A percentile compares a stretch with the other conserved stretches of the same genome.
These are phyloP conservation scores for Hydrochoerus hydrochaeris DNA, from an alignment of 2,113 vertebrate genomes.

Conservation along the genomic window DNA sequence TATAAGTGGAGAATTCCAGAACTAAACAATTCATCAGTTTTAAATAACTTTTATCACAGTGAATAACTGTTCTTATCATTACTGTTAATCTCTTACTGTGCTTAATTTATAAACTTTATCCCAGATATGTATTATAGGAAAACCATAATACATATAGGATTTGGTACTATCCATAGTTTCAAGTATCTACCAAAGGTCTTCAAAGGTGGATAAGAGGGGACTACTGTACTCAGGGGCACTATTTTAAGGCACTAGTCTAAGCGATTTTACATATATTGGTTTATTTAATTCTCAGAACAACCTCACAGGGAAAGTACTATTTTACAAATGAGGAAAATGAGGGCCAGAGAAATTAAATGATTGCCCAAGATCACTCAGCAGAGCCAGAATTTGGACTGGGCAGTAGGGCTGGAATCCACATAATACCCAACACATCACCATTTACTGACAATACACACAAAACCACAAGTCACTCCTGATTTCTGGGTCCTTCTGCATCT, in stretches of 20 bases:
- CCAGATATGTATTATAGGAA: background rate
- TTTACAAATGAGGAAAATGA: slow-evolving; percentile 29
- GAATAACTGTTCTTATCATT: background rate
- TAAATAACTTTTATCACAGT: background rate
- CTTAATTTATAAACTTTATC: background rate
- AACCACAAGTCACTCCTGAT: background rate
- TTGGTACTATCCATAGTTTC: background rate
- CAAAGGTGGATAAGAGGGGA: background rate
- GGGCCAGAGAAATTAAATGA: slow-evolving; percentile 4
- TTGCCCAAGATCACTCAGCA: background rate
- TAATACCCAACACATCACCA: background rate
- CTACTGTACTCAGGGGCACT: background rate
- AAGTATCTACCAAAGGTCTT: background rate
- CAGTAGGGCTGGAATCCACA: background rate
- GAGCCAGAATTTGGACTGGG: background rate
- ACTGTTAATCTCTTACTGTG: background rate
- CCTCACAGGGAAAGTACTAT: background rate
- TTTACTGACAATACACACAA: background rate
- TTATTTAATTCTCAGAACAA: slow-evolving; percentile 32
- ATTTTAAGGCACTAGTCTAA: background rate
- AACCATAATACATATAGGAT: background rate
- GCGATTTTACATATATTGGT: background rate
- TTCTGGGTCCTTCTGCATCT: background rate
- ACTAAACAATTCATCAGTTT: background rate
- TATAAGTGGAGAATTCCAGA: background rate